These are phyloP conservation scores for Caenorhabditis inopinata DNA, from an alignment of 1,140 invertebrate species.

Conservation along the genomic window DNA sequence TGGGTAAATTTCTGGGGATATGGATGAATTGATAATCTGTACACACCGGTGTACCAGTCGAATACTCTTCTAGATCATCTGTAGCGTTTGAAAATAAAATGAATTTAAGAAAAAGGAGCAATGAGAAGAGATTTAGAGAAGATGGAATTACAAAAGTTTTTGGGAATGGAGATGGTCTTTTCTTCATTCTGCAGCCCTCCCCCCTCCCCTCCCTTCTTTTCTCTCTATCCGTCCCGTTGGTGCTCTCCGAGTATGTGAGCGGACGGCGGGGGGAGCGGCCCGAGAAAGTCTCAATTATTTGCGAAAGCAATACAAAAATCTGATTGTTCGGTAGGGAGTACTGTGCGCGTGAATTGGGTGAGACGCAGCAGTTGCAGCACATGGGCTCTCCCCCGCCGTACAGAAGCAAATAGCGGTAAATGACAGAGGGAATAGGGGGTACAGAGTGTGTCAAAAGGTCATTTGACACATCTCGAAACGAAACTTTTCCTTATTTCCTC, in stretches of 20 bases:
- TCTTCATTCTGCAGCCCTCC: neutral
- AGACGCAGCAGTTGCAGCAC: neutral
- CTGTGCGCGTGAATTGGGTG: slow-evolving; percentile 3
- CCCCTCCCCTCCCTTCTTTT: too few relatives aligned
- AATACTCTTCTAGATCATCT: slow-evolving; percentile 25
- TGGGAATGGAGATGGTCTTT: neutral
- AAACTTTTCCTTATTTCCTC: too few relatives aligned
- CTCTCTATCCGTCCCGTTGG: too few relatives aligned
- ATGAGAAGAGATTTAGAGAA: slow-evolving; percentile 20
- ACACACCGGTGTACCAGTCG: slow-evolving; percentile 17
- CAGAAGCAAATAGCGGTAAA: slow-evolving; percentile 13
- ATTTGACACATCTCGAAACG: slow-evolving; percentile 17
- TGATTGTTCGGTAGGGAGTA: neutral
- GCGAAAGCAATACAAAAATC: slow-evolving; percentile 31
- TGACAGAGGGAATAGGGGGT: neutral
- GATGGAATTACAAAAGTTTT: neutral
- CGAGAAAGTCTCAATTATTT: slow-evolving; percentile 34
- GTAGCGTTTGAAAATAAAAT: neutral
- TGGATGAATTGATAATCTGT: too few relatives aligned
- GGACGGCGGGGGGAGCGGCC: neutral
- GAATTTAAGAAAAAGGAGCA: neutral
- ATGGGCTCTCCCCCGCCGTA: neutral
- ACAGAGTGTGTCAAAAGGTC: slow-evolving; percentile 10
- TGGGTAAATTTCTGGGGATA: slow-evolving; percentile 2
- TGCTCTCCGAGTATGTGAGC: neutral